Base-by-base conservation (phyloP, 2,797 vertebrate species). In the Sciaenops ocellatus region DNA sequence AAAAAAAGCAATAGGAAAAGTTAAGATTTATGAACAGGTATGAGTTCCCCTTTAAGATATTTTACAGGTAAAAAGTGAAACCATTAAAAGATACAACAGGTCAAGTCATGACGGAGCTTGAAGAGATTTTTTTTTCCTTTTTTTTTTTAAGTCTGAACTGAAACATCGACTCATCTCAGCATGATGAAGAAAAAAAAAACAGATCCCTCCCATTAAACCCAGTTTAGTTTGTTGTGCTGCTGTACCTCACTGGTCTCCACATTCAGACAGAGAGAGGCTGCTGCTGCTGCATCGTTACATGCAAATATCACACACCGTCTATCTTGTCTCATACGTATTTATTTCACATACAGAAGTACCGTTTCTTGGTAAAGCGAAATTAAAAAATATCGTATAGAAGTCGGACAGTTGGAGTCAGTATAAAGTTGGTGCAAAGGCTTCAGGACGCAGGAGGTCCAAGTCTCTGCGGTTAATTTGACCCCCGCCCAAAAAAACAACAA, bases 21-120 rank as follows among this genome's bases (percentile, higher is more conserved):
- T 84, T 86, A 73, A 73, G 73, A 60, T 90, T 84, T 85, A 87
- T 91, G 79, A 89, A 93, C 78, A 54, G 73, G 83, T 85, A 84
- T 74, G 78, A 68, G 61, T 78, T 51, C 59, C 70, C 63, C 69
- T 81, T 84, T 75, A 90, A 93, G 79, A 93, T 85, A 86, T 93
- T 87, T 92, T 92, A 94, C 91, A 94, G 67, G 90, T 89, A 93
- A 87, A 94, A 94, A 92, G 88, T 87, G 81, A 92, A 78, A 85
- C 75, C 87, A 93, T 85, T 85, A 84, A 92, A 93, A 92, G 80
- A 69, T 62, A 90, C 71, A 89, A 38, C 34, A 83, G 84, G 90
- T 93, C 90, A 92, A 93, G 89, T 89, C 85, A 90, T 82, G 86
- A 90, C 90, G 61, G 73, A 89, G 87, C 73, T 91, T 77, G 83